Conservation (phyloP, 2,888 invertebrate species). For the Folsomia manolachei region DNA sequence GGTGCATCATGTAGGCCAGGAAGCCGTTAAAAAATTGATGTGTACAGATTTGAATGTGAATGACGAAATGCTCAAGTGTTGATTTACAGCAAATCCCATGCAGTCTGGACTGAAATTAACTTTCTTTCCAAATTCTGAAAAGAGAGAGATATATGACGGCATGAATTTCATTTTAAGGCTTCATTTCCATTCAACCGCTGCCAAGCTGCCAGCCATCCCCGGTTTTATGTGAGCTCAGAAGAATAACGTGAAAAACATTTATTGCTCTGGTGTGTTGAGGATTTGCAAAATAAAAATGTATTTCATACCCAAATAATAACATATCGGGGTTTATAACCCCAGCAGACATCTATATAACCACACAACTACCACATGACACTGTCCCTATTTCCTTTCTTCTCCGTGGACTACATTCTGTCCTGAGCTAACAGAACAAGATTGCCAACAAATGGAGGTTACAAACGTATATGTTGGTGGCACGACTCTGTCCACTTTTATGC, state of each 20-base stretch:
- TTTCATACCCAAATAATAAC: neutral
- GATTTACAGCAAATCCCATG: neutral
- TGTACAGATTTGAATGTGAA: too few relatives aligned
- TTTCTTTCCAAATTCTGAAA: too few relatives aligned
- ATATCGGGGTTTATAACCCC: neutral
- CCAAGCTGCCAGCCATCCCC: too few relatives aligned
- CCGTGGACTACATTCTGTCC: too few relatives aligned
- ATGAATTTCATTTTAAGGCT: neutral
- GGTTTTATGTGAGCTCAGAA: too few relatives aligned
- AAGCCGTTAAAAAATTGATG: neutral
- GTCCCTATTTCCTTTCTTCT: too few relatives aligned
- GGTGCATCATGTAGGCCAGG: neutral
- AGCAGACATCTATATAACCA: too few relatives aligned
- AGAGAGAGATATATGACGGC: too few relatives aligned
- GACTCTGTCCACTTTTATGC: neutral
- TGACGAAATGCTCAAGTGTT: neutral
- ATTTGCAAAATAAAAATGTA: neutral
- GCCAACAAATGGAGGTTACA: too few relatives aligned
- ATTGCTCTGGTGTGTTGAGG: neutral
- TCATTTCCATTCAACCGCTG: too few relatives aligned
- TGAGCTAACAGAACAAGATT: too few relatives aligned
- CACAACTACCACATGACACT: neutral
- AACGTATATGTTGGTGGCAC: too few relatives aligned
- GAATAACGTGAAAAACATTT: neutral
- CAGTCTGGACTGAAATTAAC: neutral